Evolutionary conservation across 2,113 vertebrate species (phyloP), one percentile per base, ranked within the genome.

Genomic region (Junco hyemalis): DNA sequence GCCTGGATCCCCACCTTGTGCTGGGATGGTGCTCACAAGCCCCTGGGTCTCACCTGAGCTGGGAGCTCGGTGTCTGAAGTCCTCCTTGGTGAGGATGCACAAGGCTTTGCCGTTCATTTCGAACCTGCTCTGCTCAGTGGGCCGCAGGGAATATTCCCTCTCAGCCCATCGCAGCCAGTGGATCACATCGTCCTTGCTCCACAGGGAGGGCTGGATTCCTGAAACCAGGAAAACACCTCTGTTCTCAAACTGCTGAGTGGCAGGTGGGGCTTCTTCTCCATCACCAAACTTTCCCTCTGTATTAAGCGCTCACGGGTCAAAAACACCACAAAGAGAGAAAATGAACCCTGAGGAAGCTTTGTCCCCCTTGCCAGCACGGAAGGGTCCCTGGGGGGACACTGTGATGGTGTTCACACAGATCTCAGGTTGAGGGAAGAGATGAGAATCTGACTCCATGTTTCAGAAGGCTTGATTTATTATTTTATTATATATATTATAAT

Each of bases 81-180:
- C 99, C 4, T 99, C 98, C 93, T 99, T 99, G 86, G 99, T 99
- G 95, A 99, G 98, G 84, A 99, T 98, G 81, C 99, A 99, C 42
- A 99, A 84, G 13, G 99, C 99, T 82, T 98, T 98, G 61, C 99
- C 99, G 0, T 99, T 99, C 99, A 99, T 99, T 92, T 99, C 97
- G 21, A 99, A 99, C 66, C 79, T 97, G 23, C 95, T 97, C 38
- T 97, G 96, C 1, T 98, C 96, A 0, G 97, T 93, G 29, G 93
- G 92, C 33, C 93, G 96, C 59, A 99, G 98, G 5, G 98, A 98
- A 94, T 98, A 99, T 91, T 99, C 99, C 50, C 90, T 86, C 97
- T 99, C 98, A 28, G 99, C 99, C 99, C 99, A 99, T n/a, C 98
- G 97, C 4, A 99, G 97, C 99, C 99, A 99, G 93, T 98, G 98